A percentile compares a stretch with the other conserved stretches of the same genome.
Evolutionary conservation across 2,888 invertebrate genomes (phyloP).

Genomic region (Amphiduros pacificus): DNA sequence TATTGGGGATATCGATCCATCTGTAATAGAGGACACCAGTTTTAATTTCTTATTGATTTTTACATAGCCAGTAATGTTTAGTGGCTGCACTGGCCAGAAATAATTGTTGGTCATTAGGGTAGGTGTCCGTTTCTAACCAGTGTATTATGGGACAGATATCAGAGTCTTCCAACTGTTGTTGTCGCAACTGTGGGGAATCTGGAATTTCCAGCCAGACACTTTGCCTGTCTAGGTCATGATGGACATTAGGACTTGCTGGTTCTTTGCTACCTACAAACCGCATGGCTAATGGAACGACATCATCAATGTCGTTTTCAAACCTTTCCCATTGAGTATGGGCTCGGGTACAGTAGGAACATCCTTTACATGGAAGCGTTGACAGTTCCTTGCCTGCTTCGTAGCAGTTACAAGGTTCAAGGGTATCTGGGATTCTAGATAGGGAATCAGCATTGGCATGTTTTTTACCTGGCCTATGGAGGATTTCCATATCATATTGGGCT

Average conservation of each 20-base stretch:
- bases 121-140: no score
- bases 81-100: no score
- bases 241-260: no score
- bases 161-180: no score
- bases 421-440: not conserved
- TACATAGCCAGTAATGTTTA: not conserved
- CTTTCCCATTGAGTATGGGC: not conserved
- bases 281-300: not conserved
- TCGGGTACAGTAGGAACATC: not conserved
- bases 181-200: no score
- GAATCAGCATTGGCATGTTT: constrained; percentile 1
- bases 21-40: not conserved
- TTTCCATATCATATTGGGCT: not conserved
- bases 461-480: not conserved
- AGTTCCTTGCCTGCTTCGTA: not conserved
- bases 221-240: no score
- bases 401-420: not conserved
- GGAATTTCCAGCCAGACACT: no score
- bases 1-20: not conserved
- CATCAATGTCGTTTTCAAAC: not conserved
- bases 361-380: not conserved
- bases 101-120: no score
- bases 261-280: not conserved
- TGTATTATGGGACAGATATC: no score
- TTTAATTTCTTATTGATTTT: not conserved